Evolutionary conservation across 2,888 invertebrate genomes (phyloP), one percentile per base, ranked within the genome.

Genomic region (Microchrysa polita): DNA sequence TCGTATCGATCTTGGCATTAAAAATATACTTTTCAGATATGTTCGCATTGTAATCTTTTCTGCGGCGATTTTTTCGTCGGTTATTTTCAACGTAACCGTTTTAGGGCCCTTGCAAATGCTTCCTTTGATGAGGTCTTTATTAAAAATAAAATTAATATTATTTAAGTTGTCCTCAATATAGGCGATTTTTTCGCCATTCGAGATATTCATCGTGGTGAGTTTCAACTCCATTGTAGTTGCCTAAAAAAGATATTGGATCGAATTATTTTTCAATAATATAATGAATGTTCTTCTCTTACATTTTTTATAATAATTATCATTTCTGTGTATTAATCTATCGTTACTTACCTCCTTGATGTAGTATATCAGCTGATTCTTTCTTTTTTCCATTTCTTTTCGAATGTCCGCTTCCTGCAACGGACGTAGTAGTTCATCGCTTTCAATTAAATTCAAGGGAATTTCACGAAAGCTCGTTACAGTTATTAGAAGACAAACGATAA

Each of bases 401-500:
- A 85, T 82, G 53, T 80, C 80, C 10, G 75, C 77, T 34, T 81
- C 81, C 55, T 84, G 82, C 14, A 85, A 77, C 0, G 85, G 85
- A 60, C 79, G 79, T 44, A 85, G 60, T 57, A 84, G 74, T 52
- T 82, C 81, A 75, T 85, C 84, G 44, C 78, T 77, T 71, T 85
- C 85, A 20, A 86, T 81, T 0, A 85, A 74, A 77, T 82, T 79
- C 52, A 87, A 79, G 0, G 89, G 88, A 73, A 89, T 87, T 82
- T 90, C 90, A 42, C 85, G 85, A 79, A 90, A 88, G 72, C 89
- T 89, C 27, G 87, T 86, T 5, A 90, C 76, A 1, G 90, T 90
- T n/a, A 87, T 80, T 14, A 86, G 73, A 57, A 88, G 86, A 78
- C 88, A 88, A 7, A 86, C 77, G 20, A 89, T 79, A 81, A 88